These are phyloP conservation scores for Coleophora deauratella DNA, from an alignment of 2,888 invertebrate species.

Conservation along the genomic window DNA sequence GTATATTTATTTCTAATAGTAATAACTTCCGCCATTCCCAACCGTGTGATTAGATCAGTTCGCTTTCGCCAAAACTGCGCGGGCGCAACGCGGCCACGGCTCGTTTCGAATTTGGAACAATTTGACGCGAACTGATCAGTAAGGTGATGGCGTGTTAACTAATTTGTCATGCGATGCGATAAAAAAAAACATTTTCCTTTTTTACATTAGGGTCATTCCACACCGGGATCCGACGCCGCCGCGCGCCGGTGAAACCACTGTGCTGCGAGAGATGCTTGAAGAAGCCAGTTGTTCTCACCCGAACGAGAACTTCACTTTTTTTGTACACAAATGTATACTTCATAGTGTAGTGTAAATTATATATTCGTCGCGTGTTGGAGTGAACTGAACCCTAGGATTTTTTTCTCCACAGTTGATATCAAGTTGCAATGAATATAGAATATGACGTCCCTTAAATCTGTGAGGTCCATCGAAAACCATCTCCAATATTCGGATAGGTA, in stretches of 20 bases:
- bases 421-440: no score
- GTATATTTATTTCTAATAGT: neutral
- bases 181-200: neutral
- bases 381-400: no score
- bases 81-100: slow-evolving; percentile 20
- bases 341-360: no score
- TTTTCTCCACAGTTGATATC: no score
- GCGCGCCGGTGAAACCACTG: neutral
- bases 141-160: slow-evolving; percentile 23
- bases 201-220: neutral
- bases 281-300: neutral
- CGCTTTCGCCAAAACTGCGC: slow-evolving; percentile 24
- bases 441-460: no score
- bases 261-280: neutral
- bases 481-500: no score
- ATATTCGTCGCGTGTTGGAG: no score
- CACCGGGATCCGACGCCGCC: neutral
- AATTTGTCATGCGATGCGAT: slow-evolving; percentile 23
- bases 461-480: no score
- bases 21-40: neutral
- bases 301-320: neutral
- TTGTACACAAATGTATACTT: neutral
- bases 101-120: slow-evolving; percentile 28
- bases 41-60: slow-evolving; percentile 13
- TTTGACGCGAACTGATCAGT: slow-evolving; percentile 23